Conservation (phyloP, 2,113 vertebrate species). For the Chauna torquata region DNA sequence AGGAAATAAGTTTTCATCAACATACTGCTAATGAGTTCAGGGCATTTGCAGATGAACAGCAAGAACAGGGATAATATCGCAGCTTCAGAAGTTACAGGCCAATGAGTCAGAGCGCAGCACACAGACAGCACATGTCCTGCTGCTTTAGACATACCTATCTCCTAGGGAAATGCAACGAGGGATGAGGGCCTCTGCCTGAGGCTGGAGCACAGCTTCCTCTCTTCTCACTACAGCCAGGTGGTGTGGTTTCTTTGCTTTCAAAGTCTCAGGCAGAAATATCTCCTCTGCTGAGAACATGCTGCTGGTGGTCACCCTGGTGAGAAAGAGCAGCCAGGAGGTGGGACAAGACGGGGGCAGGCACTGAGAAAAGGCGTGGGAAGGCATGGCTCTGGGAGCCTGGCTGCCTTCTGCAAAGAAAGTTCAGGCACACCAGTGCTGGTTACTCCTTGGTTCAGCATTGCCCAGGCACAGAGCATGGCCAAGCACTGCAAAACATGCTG, state of each 20-base stretch:
- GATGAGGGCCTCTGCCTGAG: not conserved
- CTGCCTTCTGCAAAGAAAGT: not conserved
- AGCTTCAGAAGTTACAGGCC: not conserved
- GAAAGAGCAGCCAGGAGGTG: not conserved
- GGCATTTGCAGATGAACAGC: not conserved
- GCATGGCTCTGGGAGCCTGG: fast-evolving
- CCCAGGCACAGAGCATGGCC: fast-evolving
- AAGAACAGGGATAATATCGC: not conserved
- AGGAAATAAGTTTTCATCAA: not conserved
- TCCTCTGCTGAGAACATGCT: not conserved
- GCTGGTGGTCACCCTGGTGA: not conserved
- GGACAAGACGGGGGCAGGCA: not conserved
- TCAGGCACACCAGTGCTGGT: not conserved
- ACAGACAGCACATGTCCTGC: not conserved
- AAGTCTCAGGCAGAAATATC: not conserved
- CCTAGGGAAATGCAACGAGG: not conserved
- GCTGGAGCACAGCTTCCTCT: not conserved
- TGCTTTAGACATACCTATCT: not conserved
- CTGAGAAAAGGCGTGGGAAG: fast-evolving
- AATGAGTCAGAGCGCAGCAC: not conserved
- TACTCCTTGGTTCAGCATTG: not conserved
- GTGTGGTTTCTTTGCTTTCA: not conserved
- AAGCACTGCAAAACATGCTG: not conserved
- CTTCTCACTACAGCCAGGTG: not conserved
- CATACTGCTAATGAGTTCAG: not conserved